These are phyloP conservation scores for Nibea albiflora DNA, from an alignment of 2,113 vertebrate genomes.

Conservation along the genomic window DNA sequence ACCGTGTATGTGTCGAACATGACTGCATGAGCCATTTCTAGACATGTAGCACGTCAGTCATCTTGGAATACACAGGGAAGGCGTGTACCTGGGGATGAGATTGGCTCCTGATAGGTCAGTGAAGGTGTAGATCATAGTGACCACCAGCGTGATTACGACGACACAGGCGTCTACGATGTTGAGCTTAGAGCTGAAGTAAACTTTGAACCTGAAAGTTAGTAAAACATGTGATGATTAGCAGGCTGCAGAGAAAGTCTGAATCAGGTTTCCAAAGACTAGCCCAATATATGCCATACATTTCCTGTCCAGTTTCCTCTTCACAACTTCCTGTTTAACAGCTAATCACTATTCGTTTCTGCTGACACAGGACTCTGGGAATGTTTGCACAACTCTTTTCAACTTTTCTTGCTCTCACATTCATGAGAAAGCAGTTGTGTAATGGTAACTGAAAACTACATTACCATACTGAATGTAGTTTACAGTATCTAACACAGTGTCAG, in stretches of 20 bases:
- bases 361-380: slow-evolving; percentile 44
- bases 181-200: slow-evolving; percentile 89
- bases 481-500: background rate
- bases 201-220: slow-evolving; percentile 82
- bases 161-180: slow-evolving; percentile 89
- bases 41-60: background rate
- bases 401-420: background rate
- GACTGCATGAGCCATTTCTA: background rate
- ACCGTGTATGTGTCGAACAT: background rate
- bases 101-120: slow-evolving; percentile 78
- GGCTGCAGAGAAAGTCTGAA: background rate
- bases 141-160: slow-evolving; percentile 85
- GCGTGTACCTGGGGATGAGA: slow-evolving; percentile 87
- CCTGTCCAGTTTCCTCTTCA: slow-evolving; percentile 69
- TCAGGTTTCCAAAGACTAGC: background rate
- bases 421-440: background rate
- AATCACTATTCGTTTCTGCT: slow-evolving; percentile 54
- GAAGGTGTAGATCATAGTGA: slow-evolving; percentile 87
- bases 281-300: slow-evolving; percentile 47
- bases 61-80: background rate
- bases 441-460: background rate
- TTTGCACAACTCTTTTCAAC: slow-evolving; percentile 21
- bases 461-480: background rate
- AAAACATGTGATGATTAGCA: background rate
- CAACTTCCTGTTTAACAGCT: slow-evolving; percentile 66